phyloP scores from a whole-genome alignment of 2,888 invertebrate species.

The Gibbula magus region DNA sequence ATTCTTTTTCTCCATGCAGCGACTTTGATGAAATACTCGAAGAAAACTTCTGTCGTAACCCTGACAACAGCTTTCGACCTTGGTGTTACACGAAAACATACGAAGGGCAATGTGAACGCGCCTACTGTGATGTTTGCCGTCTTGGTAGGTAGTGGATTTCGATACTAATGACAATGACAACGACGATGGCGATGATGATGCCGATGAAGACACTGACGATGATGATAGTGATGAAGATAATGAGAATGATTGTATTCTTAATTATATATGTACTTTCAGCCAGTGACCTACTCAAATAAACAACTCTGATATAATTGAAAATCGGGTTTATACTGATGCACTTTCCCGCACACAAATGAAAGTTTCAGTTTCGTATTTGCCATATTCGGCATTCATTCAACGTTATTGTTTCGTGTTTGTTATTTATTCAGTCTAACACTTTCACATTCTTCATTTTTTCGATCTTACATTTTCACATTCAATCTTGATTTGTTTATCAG shows the following conservation, averaged over 20 bases:
- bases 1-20: not conserved
- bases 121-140: slow-evolving; percentile 25
- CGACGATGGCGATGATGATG: not conserved
- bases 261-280: not conserved
- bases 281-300: not conserved
- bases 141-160: not conserved
- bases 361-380: too few relatives aligned
- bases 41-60: slow-evolving; percentile 27
- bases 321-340: too few relatives aligned
- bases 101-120: slow-evolving; percentile 14
- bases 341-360: too few relatives aligned
- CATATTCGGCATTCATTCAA: too few relatives aligned
- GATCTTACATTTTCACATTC: too few relatives aligned
- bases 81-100: slow-evolving; percentile 18
- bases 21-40: slow-evolving; percentile 8
- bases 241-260: not conserved
- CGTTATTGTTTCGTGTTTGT: too few relatives aligned
- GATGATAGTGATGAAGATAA: not conserved
- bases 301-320: slow-evolving; percentile 9
- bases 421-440: too few relatives aligned
- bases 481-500: too few relatives aligned
- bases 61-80: slow-evolving; percentile 15
- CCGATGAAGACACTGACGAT: too few relatives aligned
- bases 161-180: not conserved
- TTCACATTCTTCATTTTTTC: too few relatives aligned